Conservation (phyloP, 1,140 invertebrate genomes). For the Thereuonema tuberculata region DNA sequence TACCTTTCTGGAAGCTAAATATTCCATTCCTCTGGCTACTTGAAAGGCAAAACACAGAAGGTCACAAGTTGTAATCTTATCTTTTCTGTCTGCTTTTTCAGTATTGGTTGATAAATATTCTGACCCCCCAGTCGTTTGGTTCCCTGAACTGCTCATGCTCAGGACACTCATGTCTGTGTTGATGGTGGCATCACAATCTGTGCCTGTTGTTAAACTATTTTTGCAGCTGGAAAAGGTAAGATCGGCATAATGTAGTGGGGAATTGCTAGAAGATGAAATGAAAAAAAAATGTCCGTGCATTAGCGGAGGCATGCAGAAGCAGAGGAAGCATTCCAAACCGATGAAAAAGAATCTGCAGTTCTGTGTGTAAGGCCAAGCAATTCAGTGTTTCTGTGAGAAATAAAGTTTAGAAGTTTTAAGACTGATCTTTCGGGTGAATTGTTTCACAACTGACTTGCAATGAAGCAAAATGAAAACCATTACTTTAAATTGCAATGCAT, state of each 20-base stretch:
- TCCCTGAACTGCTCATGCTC: not conserved
- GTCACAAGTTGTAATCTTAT: slow-evolving; percentile 20
- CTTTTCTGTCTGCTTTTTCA: not conserved
- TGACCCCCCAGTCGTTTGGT: not conserved
- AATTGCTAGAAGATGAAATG: too few species aligned
- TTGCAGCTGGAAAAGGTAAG: slow-evolving; percentile 1
- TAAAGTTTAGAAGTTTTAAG: too few species aligned
- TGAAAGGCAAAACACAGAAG: slow-evolving; percentile 23
- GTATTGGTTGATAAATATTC: not conserved
- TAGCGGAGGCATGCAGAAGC: too few species aligned
- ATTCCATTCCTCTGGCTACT: slow-evolving; percentile 26
- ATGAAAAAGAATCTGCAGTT: too few species aligned
- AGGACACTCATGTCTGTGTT: slow-evolving; percentile 3
- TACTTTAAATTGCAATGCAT: too few species aligned
- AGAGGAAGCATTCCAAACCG: too few species aligned
- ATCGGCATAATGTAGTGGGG: slow-evolving; percentile 3
- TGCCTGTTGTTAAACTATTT: not conserved
- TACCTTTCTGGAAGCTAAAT: slow-evolving; percentile 22
- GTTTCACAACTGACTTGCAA: too few species aligned
- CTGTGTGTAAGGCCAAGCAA: too few species aligned
- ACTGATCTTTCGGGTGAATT: too few species aligned
- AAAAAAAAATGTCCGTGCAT: too few species aligned
- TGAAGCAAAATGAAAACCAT: too few species aligned
- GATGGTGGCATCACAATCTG: slow-evolving; percentile 6
- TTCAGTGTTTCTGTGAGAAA: too few species aligned